Conservation (phyloP, 1,140 invertebrate genomes). For the Drosophila sproati region DNA sequence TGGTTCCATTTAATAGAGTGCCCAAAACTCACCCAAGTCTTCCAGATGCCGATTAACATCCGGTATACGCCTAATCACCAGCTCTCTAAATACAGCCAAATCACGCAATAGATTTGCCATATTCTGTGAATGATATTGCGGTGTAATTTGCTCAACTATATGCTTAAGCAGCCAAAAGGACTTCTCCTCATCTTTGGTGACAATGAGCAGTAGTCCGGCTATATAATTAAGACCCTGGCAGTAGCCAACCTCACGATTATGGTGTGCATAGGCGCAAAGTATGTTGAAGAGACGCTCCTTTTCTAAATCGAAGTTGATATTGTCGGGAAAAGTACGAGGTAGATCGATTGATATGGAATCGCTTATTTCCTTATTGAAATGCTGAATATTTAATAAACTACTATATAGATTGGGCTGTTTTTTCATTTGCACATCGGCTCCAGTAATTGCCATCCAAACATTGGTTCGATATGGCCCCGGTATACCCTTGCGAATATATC, state of each 20-base stretch:
- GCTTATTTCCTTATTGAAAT: slow-evolving; percentile 87
- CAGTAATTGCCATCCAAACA: slow-evolving; percentile 94
- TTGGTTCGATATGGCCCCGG: slow-evolving; percentile 89
- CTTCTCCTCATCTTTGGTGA: slow-evolving; percentile 94
- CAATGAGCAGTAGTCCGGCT: slow-evolving; percentile 91
- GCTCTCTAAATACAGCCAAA: slow-evolving; percentile 93
- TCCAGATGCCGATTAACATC: slow-evolving; percentile 92
- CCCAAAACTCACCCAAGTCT: slow-evolving; percentile 86
- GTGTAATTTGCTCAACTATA: slow-evolving; percentile 93
- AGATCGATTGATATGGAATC: slow-evolving; percentile 94
- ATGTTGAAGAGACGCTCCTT: slow-evolving; percentile 93
- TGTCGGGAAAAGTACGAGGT: slow-evolving; percentile 96
- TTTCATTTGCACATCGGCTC: slow-evolving; percentile 89
- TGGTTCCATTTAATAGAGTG: not conserved
- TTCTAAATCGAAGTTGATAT: slow-evolving; percentile 94
- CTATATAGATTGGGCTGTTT: slow-evolving; percentile 89
- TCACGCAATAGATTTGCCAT: slow-evolving; percentile 95
- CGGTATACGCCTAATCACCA: slow-evolving; percentile 92
- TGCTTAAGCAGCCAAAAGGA: slow-evolving; percentile 96
- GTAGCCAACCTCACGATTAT: slow-evolving; percentile 94
- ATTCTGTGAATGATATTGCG: slow-evolving; percentile 94
- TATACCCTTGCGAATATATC: slow-evolving; percentile 95
- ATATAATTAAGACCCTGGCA: slow-evolving; percentile 98
- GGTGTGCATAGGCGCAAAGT: slow-evolving; percentile 94
- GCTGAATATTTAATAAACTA: slow-evolving; percentile 87